Conservation (phyloP, 2,113 vertebrate genomes). For the Chaetops frenatus region DNA sequence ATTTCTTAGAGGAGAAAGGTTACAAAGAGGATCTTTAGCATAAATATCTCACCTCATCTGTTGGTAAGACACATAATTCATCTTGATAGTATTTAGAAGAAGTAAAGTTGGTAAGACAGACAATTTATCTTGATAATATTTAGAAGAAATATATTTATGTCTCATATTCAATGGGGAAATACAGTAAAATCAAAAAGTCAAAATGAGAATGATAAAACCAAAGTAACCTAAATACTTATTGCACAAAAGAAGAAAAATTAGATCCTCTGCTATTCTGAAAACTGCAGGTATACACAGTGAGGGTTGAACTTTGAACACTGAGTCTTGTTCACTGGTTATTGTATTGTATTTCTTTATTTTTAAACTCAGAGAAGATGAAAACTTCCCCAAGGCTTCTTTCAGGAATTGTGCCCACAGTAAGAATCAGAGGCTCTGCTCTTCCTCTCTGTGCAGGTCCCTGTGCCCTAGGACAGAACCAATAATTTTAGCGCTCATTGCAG, state of each 20-base stretch:
- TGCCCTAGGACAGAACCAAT: neutral
- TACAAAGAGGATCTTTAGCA: neutral
- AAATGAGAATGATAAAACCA: neutral
- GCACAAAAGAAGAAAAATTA: neutral
- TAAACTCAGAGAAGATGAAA: neutral
- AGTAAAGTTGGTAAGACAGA: neutral
- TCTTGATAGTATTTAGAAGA: neutral
- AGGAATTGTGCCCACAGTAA: neutral
- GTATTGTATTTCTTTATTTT: neutral
- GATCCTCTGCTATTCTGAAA: neutral
- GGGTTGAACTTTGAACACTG: neutral
- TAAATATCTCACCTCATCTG: neutral
- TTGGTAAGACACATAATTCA: neutral
- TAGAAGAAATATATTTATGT: neutral
- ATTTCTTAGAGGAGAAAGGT: neutral
- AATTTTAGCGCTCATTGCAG: neutral
- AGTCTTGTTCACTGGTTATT: neutral
- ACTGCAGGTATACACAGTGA: neutral
- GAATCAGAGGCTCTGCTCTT: neutral
- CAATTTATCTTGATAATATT: neutral
- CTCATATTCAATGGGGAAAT: neutral
- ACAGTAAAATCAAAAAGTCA: neutral
- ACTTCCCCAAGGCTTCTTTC: neutral
- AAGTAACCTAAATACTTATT: neutral
- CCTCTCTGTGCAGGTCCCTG: neutral